Evolutionary conservation across 2,113 vertebrate genomes (phyloP).

Genomic region (Naja naja): DNA sequence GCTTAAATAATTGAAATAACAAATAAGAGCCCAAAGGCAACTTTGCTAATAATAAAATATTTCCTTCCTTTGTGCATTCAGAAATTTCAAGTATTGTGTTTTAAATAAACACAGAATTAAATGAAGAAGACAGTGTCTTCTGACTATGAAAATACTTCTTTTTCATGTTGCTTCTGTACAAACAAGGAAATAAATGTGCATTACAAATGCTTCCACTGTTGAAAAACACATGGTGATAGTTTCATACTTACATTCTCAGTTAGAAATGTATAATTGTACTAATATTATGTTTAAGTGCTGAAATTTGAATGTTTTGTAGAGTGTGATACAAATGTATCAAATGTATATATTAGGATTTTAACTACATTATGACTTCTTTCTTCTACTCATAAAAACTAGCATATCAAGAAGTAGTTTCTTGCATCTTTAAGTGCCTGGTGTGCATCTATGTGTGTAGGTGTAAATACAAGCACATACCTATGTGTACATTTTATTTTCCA

Average conservation of each 20-base stretch:
- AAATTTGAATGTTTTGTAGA: not conserved
- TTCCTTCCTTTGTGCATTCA: not conserved
- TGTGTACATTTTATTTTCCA: not conserved
- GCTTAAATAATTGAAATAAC: not conserved
- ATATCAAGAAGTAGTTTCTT: not conserved
- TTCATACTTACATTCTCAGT: too few relatives aligned
- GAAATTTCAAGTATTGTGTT: not conserved
- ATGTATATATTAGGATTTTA: not conserved
- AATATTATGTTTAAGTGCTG: not conserved
- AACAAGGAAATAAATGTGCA: not conserved
- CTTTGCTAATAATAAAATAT: not conserved
- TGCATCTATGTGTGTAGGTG: not conserved
- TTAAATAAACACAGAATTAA: not conserved
- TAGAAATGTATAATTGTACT: not conserved
- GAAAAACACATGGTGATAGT: not conserved
- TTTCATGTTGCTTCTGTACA: not conserved
- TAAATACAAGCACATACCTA: not conserved
- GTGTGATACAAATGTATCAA: not conserved
- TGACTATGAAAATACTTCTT: not conserved
- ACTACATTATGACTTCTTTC: not conserved
- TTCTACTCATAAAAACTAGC: not conserved
- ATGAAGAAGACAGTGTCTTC: not conserved
- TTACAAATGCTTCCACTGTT: not conserved
- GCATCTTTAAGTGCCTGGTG: not conserved
- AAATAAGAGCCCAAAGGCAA: not conserved